These are phyloP conservation scores for Coregonus clupeaformis DNA, from an alignment of 2,113 vertebrate genomes.

Conservation along the genomic window DNA sequence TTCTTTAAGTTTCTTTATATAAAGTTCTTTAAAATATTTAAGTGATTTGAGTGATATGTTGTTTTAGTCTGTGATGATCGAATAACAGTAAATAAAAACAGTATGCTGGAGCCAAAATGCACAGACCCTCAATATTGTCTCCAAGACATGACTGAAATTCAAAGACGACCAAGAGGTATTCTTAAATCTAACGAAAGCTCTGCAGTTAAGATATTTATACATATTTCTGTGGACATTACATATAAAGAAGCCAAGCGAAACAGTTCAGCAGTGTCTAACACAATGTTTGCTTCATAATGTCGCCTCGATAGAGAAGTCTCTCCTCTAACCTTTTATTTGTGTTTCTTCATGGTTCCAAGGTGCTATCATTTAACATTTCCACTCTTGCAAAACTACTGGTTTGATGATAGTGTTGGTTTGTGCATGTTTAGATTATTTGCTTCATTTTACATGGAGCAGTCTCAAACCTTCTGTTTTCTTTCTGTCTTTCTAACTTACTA, in stretches of 20 bases:
- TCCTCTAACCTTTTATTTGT: conserved; percentile 21
- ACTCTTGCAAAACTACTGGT: conserved; percentile 35
- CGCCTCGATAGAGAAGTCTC: conserved; percentile 6
- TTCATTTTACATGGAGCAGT: background rate
- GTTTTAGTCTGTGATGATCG: background rate
- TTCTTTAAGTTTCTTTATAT: background rate
- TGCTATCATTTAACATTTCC: conserved; percentile 21
- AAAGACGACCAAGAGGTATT: background rate
- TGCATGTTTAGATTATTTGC: background rate
- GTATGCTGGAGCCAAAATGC: background rate
- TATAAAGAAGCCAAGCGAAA: background rate
- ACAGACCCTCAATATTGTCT: background rate
- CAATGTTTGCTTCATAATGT: conserved; percentile 16
- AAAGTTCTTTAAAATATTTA: background rate
- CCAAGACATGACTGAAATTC: background rate
- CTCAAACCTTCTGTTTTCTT: background rate
- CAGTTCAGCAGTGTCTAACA: background rate
- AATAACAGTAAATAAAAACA: background rate
- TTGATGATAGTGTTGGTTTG: background rate
- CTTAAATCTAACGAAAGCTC: background rate
- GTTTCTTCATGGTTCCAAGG: conserved; percentile 10
- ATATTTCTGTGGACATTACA: background rate
- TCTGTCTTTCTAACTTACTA: too few relatives aligned
- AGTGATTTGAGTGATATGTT: background rate
- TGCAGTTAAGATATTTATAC: background rate